Base-by-base conservation (phyloP, 2,113 vertebrate species). In the Psettodes erumei region DNA sequence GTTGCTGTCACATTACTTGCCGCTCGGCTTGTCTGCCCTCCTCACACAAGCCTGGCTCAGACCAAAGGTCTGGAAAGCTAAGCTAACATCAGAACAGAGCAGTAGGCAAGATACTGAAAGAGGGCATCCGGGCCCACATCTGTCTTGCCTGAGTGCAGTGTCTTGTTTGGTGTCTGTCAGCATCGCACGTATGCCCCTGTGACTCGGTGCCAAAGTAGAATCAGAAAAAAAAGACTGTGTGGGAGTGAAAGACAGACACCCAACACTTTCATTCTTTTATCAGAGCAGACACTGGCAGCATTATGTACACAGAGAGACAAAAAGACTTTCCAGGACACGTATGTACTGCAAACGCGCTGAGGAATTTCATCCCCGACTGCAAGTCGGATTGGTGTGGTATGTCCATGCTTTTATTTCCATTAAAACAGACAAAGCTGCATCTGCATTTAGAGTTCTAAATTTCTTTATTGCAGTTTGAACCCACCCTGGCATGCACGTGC, bases 131-230 rank as follows among this genome's bases (percentile, higher is more conserved):
- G 73, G 45, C 58, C 38, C 15, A 38, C 37, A 15, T 47, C 79
- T 68, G 35, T 40, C 60, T 68, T 25, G 64, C 80, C 81, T 77
- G 71, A 88, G 88, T 89, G 68, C 79, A 70, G 50, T 42, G 71
- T 86, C 77, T 81, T 86, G 74, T 85, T 80, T 72, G 54, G 60
- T 72, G 82, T 75, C 60, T 53, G 77, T 64, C 66, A 67, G 55
- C 67, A 60, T 88, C 74, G 72, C 75, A 75, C 25, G 71, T 60
- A 61, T 76, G 68, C 62, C 72, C 35, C 78, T 19, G 75, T 66
- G 84, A 82, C 64, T 56, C 56, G 28, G 63, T 42, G 33, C 65
- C 70, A 76, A 66, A 47, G 32, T 56, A 50, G 74, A 77, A 62
- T 54, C 38, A 59, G 13, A 43, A 38, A 62, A 19, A 47, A 15